phyloP scores from a whole-genome alignment of 2,797 vertebrate species.

The Falco peregrinus region DNA sequence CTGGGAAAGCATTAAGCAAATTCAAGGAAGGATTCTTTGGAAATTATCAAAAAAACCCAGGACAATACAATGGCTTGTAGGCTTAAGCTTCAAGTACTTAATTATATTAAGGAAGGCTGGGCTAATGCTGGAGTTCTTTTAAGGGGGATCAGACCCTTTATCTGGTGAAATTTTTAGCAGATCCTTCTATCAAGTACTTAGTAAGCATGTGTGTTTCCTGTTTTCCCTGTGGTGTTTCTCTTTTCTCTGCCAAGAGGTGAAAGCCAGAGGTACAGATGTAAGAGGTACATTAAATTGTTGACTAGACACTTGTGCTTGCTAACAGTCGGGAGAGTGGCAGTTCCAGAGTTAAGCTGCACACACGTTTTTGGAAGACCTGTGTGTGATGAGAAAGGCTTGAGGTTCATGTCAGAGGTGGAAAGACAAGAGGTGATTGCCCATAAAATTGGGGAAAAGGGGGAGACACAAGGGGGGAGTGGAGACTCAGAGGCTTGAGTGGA shows the following conservation, averaged over 20 bases:
- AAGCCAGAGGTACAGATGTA: background rate
- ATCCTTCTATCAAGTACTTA: background rate
- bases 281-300: background rate
- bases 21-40: background rate
- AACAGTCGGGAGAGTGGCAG: background rate
- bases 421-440: background rate
- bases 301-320: background rate
- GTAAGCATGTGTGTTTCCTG: background rate
- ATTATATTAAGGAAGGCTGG: background rate
- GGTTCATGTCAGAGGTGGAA: background rate
- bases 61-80: background rate
- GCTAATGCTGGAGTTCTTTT: background rate
- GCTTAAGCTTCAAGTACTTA: background rate
- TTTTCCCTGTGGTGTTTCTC: background rate
- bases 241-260: background rate
- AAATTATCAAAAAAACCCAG: background rate
- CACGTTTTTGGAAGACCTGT: background rate
- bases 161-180: background rate
- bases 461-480: background rate
- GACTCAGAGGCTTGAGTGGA: background rate
- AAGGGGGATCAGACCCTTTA: background rate
- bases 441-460: background rate
- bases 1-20: background rate
- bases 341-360: background rate
- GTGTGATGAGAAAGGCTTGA: background rate